Evolutionary conservation across 2,888 invertebrate species (phyloP), one percentile per base, ranked within the genome.

Genomic region (Endomychus coccineus): DNA sequence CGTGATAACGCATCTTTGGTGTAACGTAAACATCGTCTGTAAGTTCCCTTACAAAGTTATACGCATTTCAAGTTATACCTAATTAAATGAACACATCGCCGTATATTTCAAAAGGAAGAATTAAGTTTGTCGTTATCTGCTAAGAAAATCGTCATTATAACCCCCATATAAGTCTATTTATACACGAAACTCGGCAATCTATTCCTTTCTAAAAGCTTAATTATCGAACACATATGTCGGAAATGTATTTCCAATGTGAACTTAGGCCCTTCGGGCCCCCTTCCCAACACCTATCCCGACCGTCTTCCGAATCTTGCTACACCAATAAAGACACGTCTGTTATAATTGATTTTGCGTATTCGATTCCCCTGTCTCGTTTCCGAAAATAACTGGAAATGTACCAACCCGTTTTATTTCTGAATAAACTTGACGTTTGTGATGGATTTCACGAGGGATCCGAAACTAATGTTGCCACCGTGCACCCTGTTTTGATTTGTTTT

Each of bases 351-450:
- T 52, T 50, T 45, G 46, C 45, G 44, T 27, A 19, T 23, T 30
- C 36, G 30, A 43, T 43, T 37, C 37, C 43, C 41, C 27, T 36
- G 31, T 21, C 13, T 42, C 15, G 28, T 45, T 54, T 52, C 56
- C 54, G 48, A 51, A 56, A 56, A 56, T 55, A 56, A 49, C 49
- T 38, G 42, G 45, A 52, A 48, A 46, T 38, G 41, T 39, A 42
- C 41, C 46, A 44, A 41, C 46, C 49, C 41, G 44, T 38, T 40
- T 40, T 51, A 50, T 49, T 49, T 50, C 46, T 41, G 47, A 51
- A 47, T 47, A 11, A n/a, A 50, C 53, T 50, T 54, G 53, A 55
- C 55, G 46, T 54, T 53, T 47, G 54, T 51, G 54, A 56, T 55
- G 49, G 50, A 56, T 56, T 49, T 46, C 48, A 45, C 39, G 31